Percentiles rank a stretch among this genome's conserved stretches.
Evolutionary conservation across 2,888 invertebrate species (phyloP).

Genomic region (Priapulus caudatus): DNA sequence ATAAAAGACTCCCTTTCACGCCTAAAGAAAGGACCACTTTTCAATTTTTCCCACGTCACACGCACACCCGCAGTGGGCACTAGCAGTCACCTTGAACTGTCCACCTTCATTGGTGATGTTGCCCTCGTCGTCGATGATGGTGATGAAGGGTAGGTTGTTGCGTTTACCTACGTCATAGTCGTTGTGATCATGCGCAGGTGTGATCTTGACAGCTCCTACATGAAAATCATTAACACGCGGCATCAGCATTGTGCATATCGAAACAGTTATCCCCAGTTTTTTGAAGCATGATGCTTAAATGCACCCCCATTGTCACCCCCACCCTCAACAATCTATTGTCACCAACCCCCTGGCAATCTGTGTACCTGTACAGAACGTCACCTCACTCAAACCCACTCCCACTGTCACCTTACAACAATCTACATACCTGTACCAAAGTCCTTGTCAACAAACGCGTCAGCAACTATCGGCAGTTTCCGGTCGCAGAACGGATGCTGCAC

Average conservation of each 20-base stretch:
- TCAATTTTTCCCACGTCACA: too few species aligned
- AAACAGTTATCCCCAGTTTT: too few species aligned
- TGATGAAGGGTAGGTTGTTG: slow-evolving; percentile 71
- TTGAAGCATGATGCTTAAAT: too few species aligned
- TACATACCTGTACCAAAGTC: slow-evolving; percentile 76
- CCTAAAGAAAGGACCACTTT: background rate
- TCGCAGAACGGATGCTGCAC: slow-evolving; percentile 77
- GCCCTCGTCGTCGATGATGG: slow-evolving; percentile 84
- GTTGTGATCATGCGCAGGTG: slow-evolving; percentile 91
- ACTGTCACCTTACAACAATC: too few species aligned
- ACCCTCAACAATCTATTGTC: too few species aligned
- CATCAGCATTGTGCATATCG: slow-evolving; percentile 14
- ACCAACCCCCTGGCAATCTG: too few species aligned
- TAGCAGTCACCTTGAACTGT: slow-evolving; percentile 57
- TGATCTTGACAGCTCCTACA: slow-evolving; percentile 89
- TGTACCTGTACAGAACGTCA: too few species aligned
- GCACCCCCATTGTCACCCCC: too few species aligned
- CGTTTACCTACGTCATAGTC: slow-evolving; percentile 91
- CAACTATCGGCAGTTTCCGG: slow-evolving; percentile 70
- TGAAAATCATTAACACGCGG: slow-evolving; percentile 9
- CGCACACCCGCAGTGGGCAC: too few species aligned
- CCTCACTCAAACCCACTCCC: too few species aligned
- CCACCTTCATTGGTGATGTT: slow-evolving; percentile 64
- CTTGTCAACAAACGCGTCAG: slow-evolving; percentile 86
- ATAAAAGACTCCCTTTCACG: too few species aligned